phyloP scores from a whole-genome alignment of 2,113 vertebrate genomes.

The Macquaria australasica region DNA sequence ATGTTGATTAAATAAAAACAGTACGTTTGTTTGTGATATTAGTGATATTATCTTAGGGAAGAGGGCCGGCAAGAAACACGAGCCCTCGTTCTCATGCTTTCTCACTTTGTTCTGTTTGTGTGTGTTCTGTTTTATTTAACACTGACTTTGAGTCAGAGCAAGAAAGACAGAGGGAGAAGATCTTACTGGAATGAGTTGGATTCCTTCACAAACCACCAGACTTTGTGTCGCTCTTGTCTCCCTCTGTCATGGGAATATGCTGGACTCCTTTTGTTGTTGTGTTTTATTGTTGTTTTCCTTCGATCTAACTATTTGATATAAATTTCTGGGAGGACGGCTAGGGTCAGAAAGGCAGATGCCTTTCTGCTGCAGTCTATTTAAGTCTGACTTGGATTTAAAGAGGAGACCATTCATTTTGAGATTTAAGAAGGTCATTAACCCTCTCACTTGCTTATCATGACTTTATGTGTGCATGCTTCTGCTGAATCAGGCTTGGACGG shows the following conservation, averaged over 20 bases:
- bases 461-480: slow-evolving; percentile 3
- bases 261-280: slow-evolving; percentile 44
- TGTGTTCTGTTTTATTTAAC: slow-evolving; percentile 32
- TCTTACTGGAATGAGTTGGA: slow-evolving; percentile 46
- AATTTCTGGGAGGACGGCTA: background rate
- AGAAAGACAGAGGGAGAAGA: slow-evolving; percentile 33
- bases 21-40: slow-evolving; percentile 34
- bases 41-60: no score
- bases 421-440: background rate
- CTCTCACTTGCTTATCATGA: slow-evolving; percentile 16
- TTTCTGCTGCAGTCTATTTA: background rate
- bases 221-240: slow-evolving; percentile 65
- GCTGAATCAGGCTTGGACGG: slow-evolving; percentile 13
- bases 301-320: slow-evolving; percentile 22
- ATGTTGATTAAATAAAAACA: slow-evolving; percentile 15
- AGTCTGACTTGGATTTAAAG: slow-evolving; percentile 8
- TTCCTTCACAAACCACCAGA: slow-evolving; percentile 76
- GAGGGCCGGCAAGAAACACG: background rate
- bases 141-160: slow-evolving; percentile 38
- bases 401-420: background rate
- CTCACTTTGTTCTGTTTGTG: slow-evolving; percentile 59
- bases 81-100: slow-evolving; percentile 34
- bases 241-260: slow-evolving; percentile 58
- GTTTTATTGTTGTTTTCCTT: slow-evolving; percentile 61
- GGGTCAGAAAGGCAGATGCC: slow-evolving; percentile 17